Percentiles rank a stretch among this genome's conserved stretches.
Conservation (phyloP, 2,888 invertebrate genomes). For the Limenitis camilla region DNA sequence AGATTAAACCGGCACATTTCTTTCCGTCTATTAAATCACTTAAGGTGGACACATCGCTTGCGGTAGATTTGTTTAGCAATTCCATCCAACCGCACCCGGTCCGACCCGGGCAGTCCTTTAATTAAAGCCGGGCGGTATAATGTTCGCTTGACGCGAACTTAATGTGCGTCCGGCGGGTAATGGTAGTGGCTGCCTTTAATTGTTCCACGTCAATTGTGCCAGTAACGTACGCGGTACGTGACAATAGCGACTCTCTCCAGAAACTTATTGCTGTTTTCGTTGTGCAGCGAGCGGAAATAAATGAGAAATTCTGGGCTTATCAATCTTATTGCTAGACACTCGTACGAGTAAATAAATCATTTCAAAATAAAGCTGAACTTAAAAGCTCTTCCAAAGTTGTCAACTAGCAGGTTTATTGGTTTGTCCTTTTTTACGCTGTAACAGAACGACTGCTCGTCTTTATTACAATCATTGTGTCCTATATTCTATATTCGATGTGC, state of each 20-base stretch:
- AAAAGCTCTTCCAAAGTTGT: too few species aligned
- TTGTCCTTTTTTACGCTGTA: too few species aligned
- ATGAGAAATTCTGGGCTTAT: constrained; percentile 4
- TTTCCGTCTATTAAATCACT: constrained; percentile 74
- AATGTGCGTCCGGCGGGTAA: constrained; percentile 69
- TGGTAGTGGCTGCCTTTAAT: constrained; percentile 62
- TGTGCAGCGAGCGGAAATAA: not conserved
- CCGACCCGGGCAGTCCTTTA: constrained; percentile 68
- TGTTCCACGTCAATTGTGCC: constrained; percentile 64
- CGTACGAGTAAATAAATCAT: too few species aligned
- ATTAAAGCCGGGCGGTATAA: constrained; percentile 70
- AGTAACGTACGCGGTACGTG: constrained; percentile 29
- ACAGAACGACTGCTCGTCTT: too few species aligned
- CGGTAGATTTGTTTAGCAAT: constrained; percentile 74
- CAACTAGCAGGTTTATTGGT: too few species aligned
- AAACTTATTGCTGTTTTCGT: constrained; percentile 8
- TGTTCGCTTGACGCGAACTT: constrained; percentile 66
- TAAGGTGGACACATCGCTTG: constrained; percentile 72
- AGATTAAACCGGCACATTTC: constrained; percentile 67
- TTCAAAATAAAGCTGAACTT: too few species aligned
- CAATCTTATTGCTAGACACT: not conserved
- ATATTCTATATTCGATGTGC: too few species aligned
- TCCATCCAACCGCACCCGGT: constrained; percentile 62
- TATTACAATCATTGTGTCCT: too few species aligned
- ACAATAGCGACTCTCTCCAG: constrained; percentile 13